Evolutionary conservation across 2,888 invertebrate genomes (phyloP), one percentile per base, ranked within the genome.

Genomic region (Orchestes rusci): DNA sequence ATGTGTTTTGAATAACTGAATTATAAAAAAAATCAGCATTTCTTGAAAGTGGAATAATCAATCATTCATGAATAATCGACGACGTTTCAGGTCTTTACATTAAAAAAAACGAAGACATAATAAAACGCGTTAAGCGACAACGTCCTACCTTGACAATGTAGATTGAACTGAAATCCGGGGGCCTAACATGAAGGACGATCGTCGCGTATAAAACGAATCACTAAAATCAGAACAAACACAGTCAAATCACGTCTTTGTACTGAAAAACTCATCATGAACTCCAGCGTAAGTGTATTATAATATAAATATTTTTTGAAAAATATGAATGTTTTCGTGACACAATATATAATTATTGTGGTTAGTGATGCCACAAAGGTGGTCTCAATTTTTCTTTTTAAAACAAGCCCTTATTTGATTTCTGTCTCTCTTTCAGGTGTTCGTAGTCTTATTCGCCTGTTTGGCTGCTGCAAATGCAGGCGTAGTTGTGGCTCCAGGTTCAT

Each of bases 401-500:
- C n/a, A n/a, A n/a, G n/a, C n/a, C n/a, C n/a, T n/a, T n/a, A n/a
- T n/a, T n/a, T n/a, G n/a, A n/a, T n/a, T n/a, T n/a, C n/a, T n/a
- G n/a, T n/a, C n/a, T 7, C 23, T 23, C 5, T 23, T 39, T 4
- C 27, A 50, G 48, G 27, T 20, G 18, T 17, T 49, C 12, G 43
- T 39, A 20, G 42, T 60, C 59, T 39, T 63, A 56, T 43, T 63
- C 61, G 57, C 61, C 59, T 53, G 56, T 57, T 30, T 56, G 54
- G 42, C 59, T 52, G 34, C 48, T 34, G 37, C 57, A 52, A 29
- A 53, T 48, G 42, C 49, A 15, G 50, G 50, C 16, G 23, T 23
- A 5, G 50, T 54, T 32, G 12, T 44, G 10, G 20, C 48, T 10
- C 45, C 43, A 18, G 52, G 52, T 2, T 54, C 60, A 10, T 54